Percentiles rank a stretch among this genome's conserved stretches.
Evolutionary conservation across 2,888 invertebrate genomes (phyloP).

Genomic region (Pyrocoelia pectoralis): DNA sequence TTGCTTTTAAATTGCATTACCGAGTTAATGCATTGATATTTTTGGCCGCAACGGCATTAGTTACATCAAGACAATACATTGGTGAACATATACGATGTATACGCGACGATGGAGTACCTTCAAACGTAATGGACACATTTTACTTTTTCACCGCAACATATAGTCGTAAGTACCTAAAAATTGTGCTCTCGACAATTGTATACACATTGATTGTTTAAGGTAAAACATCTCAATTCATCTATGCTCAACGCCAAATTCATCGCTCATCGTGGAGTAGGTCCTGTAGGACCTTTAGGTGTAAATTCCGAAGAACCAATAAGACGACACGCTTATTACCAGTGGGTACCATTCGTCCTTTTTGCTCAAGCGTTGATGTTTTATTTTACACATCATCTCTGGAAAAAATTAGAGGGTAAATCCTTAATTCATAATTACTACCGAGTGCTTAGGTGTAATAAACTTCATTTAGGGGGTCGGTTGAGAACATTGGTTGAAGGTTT

Average conservation of each 20-base stretch:
- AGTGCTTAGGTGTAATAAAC: too few species aligned
- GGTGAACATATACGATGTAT: constrained; percentile 95
- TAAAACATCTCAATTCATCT: constrained; percentile 73
- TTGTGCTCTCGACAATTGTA: neutral
- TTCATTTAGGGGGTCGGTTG: constrained; percentile 70
- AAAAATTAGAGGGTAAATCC: constrained; percentile 75
- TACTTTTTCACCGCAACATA: constrained; percentile 86
- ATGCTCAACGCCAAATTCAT: constrained; percentile 67
- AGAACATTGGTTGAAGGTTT: constrained; percentile 79
- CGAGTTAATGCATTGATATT: constrained; percentile 81
- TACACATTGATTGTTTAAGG: constrained; percentile 62
- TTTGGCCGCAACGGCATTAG: constrained; percentile 80
- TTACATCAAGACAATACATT: constrained; percentile 86
- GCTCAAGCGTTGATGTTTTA: constrained; percentile 84
- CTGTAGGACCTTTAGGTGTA: constrained; percentile 66
- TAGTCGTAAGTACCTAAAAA: constrained; percentile 69
- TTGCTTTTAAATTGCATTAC: constrained; percentile 86
- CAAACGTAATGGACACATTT: constrained; percentile 82
- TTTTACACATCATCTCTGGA: constrained; percentile 86
- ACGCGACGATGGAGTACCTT: constrained; percentile 68
- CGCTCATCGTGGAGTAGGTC: constrained; percentile 87
- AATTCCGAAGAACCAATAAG: constrained; percentile 67
- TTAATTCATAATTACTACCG: too few species aligned
- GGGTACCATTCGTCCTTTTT: constrained; percentile 90
- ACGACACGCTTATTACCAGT: constrained; percentile 91